A percentile compares a stretch with the other conserved stretches of the same genome.
These are phyloP conservation scores for Delia radicum DNA, from an alignment of 1,140 invertebrate genomes.

Conservation along the genomic window DNA sequence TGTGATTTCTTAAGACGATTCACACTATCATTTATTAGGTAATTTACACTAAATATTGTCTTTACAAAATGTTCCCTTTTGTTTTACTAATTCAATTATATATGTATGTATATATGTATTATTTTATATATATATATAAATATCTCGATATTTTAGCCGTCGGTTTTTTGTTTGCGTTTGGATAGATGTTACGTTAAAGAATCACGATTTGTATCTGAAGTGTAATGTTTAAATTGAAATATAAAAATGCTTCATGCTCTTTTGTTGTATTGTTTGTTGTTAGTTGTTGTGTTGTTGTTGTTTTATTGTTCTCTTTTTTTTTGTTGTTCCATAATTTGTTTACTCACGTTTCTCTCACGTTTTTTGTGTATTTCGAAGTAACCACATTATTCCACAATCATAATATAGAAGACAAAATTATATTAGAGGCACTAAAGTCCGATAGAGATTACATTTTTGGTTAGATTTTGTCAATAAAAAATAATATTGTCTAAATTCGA, in stretches of 20 bases:
- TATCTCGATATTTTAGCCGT: background rate
- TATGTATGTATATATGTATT: background rate
- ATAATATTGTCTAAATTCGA: too few relatives aligned
- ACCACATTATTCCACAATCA: too few relatives aligned
- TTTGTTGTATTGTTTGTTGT: background rate
- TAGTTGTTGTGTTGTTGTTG: background rate
- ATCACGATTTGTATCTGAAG: slow-evolving; percentile 22
- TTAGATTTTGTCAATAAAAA: too few relatives aligned
- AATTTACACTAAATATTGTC: background rate
- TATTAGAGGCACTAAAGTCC: too few relatives aligned
- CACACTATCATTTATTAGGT: background rate
- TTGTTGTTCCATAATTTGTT: too few relatives aligned
- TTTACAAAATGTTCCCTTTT: background rate
- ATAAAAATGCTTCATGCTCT: background rate
- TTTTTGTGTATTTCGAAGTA: too few relatives aligned
- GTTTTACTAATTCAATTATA: background rate
- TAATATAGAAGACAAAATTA: too few relatives aligned
- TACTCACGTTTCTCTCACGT: slow-evolving; percentile 3
- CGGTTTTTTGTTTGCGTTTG: slow-evolving; percentile 6
- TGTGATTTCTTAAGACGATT: background rate
- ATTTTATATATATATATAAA: too few relatives aligned
- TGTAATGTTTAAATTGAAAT: slow-evolving; percentile 2
- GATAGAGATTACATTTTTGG: too few relatives aligned
- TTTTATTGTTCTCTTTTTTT: background rate
- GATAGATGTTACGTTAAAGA: slow-evolving; percentile 3